phyloP scores from a whole-genome alignment of 2,113 vertebrate species.

The Cyphomyrus discorhynchus region DNA sequence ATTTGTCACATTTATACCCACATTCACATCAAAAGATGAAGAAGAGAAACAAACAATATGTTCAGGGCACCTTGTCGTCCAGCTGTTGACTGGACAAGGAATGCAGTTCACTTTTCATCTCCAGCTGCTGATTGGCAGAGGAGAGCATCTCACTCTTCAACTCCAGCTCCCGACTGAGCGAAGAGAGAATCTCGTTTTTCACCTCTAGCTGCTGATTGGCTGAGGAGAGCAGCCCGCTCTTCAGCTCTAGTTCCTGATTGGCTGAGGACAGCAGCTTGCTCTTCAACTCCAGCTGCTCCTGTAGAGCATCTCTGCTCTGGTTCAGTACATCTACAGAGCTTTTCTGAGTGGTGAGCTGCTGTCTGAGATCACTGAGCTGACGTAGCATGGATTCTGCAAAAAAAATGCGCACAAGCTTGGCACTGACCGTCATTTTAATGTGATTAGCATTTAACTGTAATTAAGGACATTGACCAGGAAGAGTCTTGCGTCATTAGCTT shows the following conservation, averaged over 20 bases:
- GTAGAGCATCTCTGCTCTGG: slow-evolving; percentile 59
- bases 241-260: slow-evolving; percentile 54
- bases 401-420: neutral
- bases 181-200: neutral
- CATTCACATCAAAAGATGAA: neutral
- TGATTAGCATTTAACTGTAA: neutral
- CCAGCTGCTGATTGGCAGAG: slow-evolving; percentile 48
- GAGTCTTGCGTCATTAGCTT: neutral
- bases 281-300: slow-evolving; percentile 62
- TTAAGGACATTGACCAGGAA: neutral
- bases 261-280: slow-evolving; percentile 53
- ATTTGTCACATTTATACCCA: neutral
- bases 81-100: slow-evolving; percentile 49
- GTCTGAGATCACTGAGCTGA: slow-evolving; percentile 39
- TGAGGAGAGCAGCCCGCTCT: slow-evolving; percentile 27
- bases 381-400: neutral
- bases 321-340: slow-evolving; percentile 51
- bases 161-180: slow-evolving; percentile 45
- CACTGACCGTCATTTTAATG: neutral
- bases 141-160: slow-evolving; percentile 57
- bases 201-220: neutral
- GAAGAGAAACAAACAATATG: neutral
- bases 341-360: slow-evolving; percentile 58
- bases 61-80: neutral
- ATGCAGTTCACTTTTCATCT: slow-evolving; percentile 56